Evolutionary conservation across 2,113 vertebrate genomes (phyloP).

Genomic region (Petaurus breviceps): DNA sequence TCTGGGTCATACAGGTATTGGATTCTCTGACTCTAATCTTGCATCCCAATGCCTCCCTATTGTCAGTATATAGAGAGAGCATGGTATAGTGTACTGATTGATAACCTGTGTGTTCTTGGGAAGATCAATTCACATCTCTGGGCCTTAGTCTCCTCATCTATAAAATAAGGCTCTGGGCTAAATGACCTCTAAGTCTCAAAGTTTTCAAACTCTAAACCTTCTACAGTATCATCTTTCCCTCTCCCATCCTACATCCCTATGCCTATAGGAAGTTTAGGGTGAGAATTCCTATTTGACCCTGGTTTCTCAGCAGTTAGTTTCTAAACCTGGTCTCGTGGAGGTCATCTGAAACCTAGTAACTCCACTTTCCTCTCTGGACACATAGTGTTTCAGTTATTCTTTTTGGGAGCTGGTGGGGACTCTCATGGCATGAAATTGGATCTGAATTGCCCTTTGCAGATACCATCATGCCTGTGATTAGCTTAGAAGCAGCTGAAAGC

Average conservation of each 20-base stretch:
- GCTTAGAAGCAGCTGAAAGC: neutral
- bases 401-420: neutral
- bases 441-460: neutral
- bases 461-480: neutral
- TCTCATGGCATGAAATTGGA: slow-evolving; percentile 1
- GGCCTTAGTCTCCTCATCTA: neutral
- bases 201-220: neutral
- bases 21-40: neutral
- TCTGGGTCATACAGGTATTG: neutral
- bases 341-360: neutral
- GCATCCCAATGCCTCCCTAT: neutral
- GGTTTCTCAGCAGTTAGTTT: neutral
- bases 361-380: neutral
- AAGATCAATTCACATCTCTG: neutral
- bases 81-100: neutral
- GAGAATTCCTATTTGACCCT: neutral
- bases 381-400: neutral
- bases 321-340: neutral
- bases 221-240: neutral
- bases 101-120: neutral
- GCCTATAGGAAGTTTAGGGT: neutral
- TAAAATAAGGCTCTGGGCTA: neutral
- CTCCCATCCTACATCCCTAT: neutral
- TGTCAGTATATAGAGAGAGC: neutral
- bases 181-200: neutral